Evolutionary conservation across 2,113 vertebrate genomes (phyloP).

Genomic region (Struthio camelus): DNA sequence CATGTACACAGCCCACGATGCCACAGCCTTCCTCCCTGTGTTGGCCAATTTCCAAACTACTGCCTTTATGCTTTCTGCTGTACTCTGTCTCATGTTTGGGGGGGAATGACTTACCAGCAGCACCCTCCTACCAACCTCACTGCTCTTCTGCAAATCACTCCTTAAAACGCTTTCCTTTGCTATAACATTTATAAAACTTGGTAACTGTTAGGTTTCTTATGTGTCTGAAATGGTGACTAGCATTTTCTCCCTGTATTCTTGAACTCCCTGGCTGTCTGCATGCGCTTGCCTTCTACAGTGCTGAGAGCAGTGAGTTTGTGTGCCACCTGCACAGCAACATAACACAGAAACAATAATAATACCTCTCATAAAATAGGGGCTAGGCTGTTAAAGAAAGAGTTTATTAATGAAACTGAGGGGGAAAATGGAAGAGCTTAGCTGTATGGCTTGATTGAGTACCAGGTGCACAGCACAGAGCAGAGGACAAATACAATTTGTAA

Average conservation of each 20-base stretch:
- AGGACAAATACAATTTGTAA: neutral
- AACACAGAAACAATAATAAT: neutral
- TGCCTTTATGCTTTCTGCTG: neutral
- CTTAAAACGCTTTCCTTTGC: neutral
- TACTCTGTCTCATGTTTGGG: neutral
- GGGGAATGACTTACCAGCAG: neutral
- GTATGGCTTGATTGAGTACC: neutral
- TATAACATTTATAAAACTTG: neutral
- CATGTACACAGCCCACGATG: neutral
- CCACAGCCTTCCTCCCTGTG: neutral
- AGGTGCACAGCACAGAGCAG: neutral
- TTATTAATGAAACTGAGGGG: neutral
- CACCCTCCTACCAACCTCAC: neutral
- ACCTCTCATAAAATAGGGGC: neutral
- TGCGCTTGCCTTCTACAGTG: neutral
- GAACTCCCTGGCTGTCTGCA: neutral
- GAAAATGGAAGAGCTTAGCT: neutral
- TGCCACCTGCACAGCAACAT: neutral
- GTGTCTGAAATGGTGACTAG: neutral
- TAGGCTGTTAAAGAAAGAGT: neutral
- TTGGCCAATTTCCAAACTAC: neutral
- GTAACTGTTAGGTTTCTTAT: accelerated
- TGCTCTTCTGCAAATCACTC: neutral
- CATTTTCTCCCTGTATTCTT: neutral
- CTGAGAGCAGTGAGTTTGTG: neutral